phyloP scores from a whole-genome alignment of 2,888 invertebrate genomes.

The Lithophane leautieri region DNA sequence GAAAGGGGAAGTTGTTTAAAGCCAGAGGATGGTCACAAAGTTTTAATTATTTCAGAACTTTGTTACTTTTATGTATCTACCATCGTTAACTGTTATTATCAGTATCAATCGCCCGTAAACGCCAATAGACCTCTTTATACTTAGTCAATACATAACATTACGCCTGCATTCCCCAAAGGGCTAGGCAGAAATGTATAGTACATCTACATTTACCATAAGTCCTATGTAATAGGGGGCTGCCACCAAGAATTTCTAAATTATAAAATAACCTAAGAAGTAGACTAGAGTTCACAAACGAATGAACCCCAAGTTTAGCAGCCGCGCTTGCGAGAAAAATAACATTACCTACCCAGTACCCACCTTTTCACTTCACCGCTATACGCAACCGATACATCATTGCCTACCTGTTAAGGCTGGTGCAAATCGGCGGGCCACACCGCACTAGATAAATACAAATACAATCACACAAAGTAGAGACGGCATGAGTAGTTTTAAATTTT shows the following conservation, averaged over 20 bases:
- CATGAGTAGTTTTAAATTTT: too few relatives aligned
- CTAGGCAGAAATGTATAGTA: background rate
- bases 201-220: background rate
- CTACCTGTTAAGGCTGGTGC: too few relatives aligned
- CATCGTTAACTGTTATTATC: background rate
- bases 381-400: too few relatives aligned
- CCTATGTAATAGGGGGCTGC: background rate
- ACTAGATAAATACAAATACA: too few relatives aligned
- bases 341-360: too few relatives aligned
- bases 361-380: too few relatives aligned
- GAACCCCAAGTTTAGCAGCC: too few relatives aligned
- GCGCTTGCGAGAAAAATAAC: too few relatives aligned
- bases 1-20: slow-evolving; percentile 5
- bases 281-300: too few relatives aligned
- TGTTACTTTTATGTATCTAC: background rate
- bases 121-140: background rate
- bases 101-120: background rate
- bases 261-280: too few relatives aligned
- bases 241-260: background rate
- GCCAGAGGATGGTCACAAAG: background rate
- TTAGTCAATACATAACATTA: background rate
- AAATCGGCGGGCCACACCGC: too few relatives aligned
- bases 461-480: too few relatives aligned
- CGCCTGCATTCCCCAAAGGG: background rate
- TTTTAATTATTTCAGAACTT: slow-evolving; percentile 30